Percentiles rank a stretch among this genome's conserved stretches.
These are phyloP conservation scores for Solenodon paradoxus DNA, from an alignment of 2,113 vertebrate genomes.

Conservation along the genomic window DNA sequence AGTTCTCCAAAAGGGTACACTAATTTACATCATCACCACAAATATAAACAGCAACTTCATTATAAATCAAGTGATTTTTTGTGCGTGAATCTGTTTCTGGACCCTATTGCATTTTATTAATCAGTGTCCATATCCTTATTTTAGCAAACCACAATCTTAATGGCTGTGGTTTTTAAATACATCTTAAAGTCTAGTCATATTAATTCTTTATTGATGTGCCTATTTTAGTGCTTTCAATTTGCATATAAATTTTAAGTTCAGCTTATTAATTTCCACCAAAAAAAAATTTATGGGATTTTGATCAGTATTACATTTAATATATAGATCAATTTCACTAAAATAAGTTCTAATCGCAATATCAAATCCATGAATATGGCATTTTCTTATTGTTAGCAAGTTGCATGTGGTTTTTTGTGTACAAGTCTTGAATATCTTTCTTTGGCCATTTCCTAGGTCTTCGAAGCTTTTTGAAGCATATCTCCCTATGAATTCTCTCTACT, in stretches of 20 bases:
- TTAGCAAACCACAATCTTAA: not conserved
- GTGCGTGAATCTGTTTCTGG: not conserved
- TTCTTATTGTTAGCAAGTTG: not conserved
- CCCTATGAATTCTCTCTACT: not conserved
- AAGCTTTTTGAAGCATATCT: not conserved
- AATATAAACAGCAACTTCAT: not conserved
- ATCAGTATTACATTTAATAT: not conserved
- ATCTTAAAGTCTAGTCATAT: not conserved
- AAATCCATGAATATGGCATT: not conserved
- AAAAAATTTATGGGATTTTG: not conserved
- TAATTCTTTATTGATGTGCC: not conserved
- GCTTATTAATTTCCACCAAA: not conserved
- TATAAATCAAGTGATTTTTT: not conserved
- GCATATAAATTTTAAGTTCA: not conserved
- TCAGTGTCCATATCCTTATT: not conserved
- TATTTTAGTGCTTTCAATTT: not conserved
- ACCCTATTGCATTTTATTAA: not conserved
- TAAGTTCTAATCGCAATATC: not conserved
- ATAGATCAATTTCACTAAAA: not conserved
- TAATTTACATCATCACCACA: not conserved
- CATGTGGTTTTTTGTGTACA: not conserved
- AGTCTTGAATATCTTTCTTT: not conserved
- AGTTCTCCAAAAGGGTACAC: not conserved
- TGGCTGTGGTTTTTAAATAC: not conserved
- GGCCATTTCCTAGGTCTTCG: not conserved